These are phyloP conservation scores for Osedax fenrisi DNA, from an alignment of 2,888 invertebrate species.

Conservation along the genomic window DNA sequence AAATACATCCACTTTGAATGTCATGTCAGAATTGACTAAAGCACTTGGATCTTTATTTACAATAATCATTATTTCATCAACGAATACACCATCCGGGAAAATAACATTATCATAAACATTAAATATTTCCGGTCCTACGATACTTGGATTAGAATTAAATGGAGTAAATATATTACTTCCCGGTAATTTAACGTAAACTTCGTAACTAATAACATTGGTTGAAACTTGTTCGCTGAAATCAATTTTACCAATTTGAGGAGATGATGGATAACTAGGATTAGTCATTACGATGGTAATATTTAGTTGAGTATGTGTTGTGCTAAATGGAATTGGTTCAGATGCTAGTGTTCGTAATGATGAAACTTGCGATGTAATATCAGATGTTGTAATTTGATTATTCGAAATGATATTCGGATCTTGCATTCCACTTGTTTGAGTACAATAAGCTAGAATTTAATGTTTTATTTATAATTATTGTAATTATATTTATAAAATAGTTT, in stretches of 20 bases:
- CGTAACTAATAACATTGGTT: not conserved
- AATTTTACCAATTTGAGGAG: not conserved
- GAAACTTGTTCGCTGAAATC: not conserved
- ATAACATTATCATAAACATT: not conserved
- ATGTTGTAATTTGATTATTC: no score
- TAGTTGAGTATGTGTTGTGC: not conserved
- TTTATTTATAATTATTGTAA: no score
- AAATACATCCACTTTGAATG: not conserved
- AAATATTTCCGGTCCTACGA: not conserved
- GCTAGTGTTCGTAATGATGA: no score
- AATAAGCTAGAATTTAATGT: no score
- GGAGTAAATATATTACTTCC: not conserved
- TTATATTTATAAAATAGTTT: no score
- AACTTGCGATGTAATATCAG: no score
- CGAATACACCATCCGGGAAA: not conserved
- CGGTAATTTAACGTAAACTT: conserved; percentile 1
- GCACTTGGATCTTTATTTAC: not conserved
- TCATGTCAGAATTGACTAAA: not conserved
- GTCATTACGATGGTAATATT: conserved; percentile 5
- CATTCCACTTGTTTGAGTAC: no score
- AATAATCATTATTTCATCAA: not conserved
- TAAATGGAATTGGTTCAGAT: not conserved
- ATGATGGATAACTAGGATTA: not conserved
- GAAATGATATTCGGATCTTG: no score
- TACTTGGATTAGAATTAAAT: not conserved